Evolutionary conservation across 37 sponge, comb jelly and placozoan species (phyloP).

Genomic region (Hormiphora californensis): DNA sequence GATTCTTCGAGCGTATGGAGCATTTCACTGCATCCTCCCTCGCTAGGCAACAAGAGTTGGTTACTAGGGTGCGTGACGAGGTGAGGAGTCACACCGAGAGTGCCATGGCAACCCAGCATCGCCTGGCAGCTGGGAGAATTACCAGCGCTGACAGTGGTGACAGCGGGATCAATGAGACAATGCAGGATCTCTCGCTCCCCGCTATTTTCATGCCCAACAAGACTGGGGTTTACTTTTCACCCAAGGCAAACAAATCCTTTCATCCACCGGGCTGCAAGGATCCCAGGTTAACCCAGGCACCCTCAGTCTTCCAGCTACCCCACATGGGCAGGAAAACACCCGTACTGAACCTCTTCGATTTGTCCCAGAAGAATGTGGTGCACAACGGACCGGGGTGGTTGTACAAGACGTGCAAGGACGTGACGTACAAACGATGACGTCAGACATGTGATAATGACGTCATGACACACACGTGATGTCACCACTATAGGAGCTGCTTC

Average conservation of each 20-base stretch:
- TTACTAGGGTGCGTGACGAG: conserved; percentile 9
- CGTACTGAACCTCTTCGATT: neutral
- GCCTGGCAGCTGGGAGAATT: neutral
- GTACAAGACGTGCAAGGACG: conserved; percentile 49
- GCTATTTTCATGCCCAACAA: conserved; percentile 50
- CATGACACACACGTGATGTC: too few species aligned
- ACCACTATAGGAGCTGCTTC: too few species aligned
- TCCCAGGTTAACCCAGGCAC: conserved; percentile 42
- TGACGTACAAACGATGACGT: too few species aligned
- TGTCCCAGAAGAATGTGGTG: conserved; percentile 22
- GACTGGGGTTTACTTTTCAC: conserved; percentile 14
- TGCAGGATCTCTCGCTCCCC: conserved; percentile 31
- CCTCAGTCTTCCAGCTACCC: conserved; percentile 32
- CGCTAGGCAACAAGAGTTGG: neutral
- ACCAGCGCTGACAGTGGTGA: conserved; percentile 52
- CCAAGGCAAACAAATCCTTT: conserved; percentile 14
- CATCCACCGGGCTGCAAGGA: conserved; percentile 46
- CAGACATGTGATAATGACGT: too few species aligned
- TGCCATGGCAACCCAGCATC: conserved; percentile 46
- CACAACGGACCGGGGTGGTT: conserved; percentile 38
- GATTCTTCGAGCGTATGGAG: conserved; percentile 52
- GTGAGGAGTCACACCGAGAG: conserved; percentile 39
- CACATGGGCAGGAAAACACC: conserved; percentile 47
- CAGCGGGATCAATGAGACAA: conserved; percentile 39
- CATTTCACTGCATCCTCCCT: conserved; percentile 1